Evolutionary conservation across 2,113 vertebrate species (phyloP).

Genomic region (Tetraodon nigroviridis): DNA sequence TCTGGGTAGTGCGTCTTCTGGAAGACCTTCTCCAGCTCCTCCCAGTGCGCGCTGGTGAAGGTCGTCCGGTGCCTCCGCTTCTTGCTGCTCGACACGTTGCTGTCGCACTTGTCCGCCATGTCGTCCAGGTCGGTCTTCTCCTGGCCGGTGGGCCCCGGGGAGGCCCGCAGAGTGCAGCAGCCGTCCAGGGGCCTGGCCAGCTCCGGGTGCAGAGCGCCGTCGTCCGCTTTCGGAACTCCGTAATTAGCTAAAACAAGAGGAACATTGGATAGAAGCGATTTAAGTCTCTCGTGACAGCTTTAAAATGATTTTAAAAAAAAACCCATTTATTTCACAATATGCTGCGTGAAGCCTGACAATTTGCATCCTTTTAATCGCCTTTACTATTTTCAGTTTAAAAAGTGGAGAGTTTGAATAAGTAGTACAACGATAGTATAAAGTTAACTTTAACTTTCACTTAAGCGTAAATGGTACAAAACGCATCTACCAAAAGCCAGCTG

Average conservation of each 20-base stretch:
- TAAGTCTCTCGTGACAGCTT: too few relatives aligned
- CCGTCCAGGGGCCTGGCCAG: conserved; percentile 82
- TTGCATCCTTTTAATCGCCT: too few relatives aligned
- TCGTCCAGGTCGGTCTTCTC: conserved; percentile 89
- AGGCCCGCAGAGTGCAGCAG: conserved; percentile 83
- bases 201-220: conserved; percentile 80
- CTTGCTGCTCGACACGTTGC: conserved; percentile 97
- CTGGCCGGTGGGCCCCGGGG: conserved; percentile 77
- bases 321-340: too few relatives aligned
- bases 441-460: too few relatives aligned
- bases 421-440: too few relatives aligned
- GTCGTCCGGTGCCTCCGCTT: conserved; percentile 95
- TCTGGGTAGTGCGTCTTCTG: conserved; percentile 99
- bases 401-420: too few relatives aligned
- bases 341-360: too few relatives aligned
- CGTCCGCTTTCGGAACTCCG: conserved; percentile 83
- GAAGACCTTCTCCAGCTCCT: conserved; percentile 98
- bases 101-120: conserved; percentile 91
- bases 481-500: too few relatives aligned
- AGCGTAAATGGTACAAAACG: too few relatives aligned
- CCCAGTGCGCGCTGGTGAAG: conserved; percentile 94
- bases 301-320: too few relatives aligned
- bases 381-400: too few relatives aligned
- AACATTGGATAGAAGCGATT: not conserved
- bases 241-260: conserved; percentile 74